A percentile compares a stretch with the other conserved stretches of the same genome.
These are phyloP conservation scores for Tortricodes alternella DNA, from an alignment of 2,888 invertebrate species.

Conservation along the genomic window DNA sequence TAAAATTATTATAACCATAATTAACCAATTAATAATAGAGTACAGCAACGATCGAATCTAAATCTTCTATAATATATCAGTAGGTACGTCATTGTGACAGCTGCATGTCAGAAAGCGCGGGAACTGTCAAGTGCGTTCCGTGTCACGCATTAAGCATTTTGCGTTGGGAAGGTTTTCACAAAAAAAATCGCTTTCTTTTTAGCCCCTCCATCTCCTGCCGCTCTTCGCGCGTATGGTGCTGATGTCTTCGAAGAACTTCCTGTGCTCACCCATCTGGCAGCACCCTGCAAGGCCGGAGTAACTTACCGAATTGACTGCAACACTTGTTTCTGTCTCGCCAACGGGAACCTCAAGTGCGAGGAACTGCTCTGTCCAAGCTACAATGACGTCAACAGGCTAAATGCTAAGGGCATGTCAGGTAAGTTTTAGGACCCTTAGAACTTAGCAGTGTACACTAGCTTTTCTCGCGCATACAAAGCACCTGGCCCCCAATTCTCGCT, in stretches of 20 bases:
- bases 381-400: slow-evolving; percentile 46
- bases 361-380: slow-evolving; percentile 53
- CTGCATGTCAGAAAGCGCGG: no score
- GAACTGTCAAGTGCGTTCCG: no score
- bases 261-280: slow-evolving; percentile 41
- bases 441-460: no score
- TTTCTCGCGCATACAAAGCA: no score
- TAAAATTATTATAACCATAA: no score
- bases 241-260: slow-evolving; percentile 38
- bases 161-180: neutral
- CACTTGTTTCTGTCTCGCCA: slow-evolving; percentile 53
- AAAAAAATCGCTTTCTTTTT: neutral
- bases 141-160: no score
- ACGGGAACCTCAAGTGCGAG: slow-evolving; percentile 53
- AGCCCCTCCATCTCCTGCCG: slow-evolving; percentile 34
- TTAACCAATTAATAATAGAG: no score
- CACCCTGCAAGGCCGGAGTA: slow-evolving; percentile 50
- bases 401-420: slow-evolving; percentile 53
- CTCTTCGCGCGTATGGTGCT: slow-evolving; percentile 35
- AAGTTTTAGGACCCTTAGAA: no score
- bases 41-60: no score
- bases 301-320: slow-evolving; percentile 62
- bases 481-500: no score
- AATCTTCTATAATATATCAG: no score
- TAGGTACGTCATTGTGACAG: no score